These are phyloP conservation scores for Cherax quadricarinatus DNA, from an alignment of 1,140 invertebrate genomes.

Conservation along the genomic window DNA sequence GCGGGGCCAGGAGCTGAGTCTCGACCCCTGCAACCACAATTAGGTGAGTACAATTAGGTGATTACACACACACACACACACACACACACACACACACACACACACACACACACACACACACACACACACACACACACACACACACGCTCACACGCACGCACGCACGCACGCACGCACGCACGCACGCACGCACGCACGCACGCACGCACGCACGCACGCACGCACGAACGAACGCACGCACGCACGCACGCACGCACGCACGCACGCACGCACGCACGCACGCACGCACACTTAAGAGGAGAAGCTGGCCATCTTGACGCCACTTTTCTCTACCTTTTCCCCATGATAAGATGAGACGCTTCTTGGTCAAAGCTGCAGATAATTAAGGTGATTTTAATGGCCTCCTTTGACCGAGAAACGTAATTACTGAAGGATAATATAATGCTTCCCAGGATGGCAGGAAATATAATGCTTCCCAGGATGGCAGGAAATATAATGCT, in stretches of 20 bases:
- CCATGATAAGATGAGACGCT: neutral
- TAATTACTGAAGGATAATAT: constrained; percentile 11
- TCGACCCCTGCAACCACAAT: no score
- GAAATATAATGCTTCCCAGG: no score
- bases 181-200: constrained; percentile 16
- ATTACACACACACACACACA: neutral
- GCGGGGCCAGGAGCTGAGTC: no score
- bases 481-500: no score
- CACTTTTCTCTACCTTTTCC: neutral
- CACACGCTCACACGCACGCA: constrained; percentile 18
- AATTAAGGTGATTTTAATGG: constrained; percentile 26
- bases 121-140: constrained; percentile 29
- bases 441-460: neutral
- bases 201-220: neutral
- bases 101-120: constrained; percentile 23
- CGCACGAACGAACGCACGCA: neutral
- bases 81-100: constrained; percentile 18
- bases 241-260: neutral
- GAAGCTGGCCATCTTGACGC: neutral
- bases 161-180: neutral
- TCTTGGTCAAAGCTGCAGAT: constrained; percentile 23
- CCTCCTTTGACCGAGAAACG: neutral
- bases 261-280: neutral
- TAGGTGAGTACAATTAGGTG: no score
- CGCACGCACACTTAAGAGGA: neutral